Evolutionary conservation across 2,113 vertebrate species (phyloP), one percentile per base, ranked within the genome.

Genomic region (Asarcornis scutulata): DNA sequence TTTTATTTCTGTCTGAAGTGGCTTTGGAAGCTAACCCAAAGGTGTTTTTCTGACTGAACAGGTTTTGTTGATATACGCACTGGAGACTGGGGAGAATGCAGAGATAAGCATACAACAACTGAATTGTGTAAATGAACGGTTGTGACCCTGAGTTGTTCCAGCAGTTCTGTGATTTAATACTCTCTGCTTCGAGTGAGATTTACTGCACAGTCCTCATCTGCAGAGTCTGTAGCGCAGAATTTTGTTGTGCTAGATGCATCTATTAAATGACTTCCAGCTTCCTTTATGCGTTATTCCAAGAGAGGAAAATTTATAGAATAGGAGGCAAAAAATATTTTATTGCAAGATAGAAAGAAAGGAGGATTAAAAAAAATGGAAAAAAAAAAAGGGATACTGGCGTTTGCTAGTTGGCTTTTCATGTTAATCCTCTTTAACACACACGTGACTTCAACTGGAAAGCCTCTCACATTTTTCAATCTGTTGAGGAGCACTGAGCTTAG

Each of bases 381-480:
- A 95, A 88, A 59, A 67, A 12, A 64, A 78, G 92, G 86, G 71
- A 59, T 63, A 12, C 12, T 73, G 86, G 59, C 36, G n/a, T 91
- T 93, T 93, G 36, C 64, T 89, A 74, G n/a, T 64, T 89, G 86
- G 56, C 74, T 93, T 58, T 69, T 93, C 63, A 12, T 79, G 55
- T 63, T 96, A 96, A 97, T 97, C 90, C 93, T 96, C 90, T 94
- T 95, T 95, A 86, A 76, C 15, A 55, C 72, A 66, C 86, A 95
- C 38, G 73, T 94, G 95, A 94, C 94, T 84, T 69, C 75, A 81
- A 75, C 53, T 96, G 88, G 81, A 94, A 97, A 93, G 55, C 68
- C 36, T 79, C 84, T 89, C 13, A 3, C 63, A 91, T 86, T 91
- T 94, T 93, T 81, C 73, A 92, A 58, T 81, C 73, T 53, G 77